Conservation (phyloP, 2,888 invertebrate species). For the Spisula solida region DNA sequence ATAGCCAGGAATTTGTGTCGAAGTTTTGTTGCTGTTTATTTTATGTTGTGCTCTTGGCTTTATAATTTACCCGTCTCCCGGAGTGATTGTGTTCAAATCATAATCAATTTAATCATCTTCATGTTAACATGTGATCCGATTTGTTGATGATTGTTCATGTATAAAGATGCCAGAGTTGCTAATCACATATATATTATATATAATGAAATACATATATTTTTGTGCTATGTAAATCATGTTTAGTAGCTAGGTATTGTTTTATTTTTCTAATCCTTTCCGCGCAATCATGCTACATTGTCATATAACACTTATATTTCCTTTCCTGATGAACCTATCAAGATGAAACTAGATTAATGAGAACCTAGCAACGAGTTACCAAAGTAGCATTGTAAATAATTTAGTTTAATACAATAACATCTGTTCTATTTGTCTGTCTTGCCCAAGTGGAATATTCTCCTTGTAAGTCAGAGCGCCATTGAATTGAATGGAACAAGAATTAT, state of each 20-base stretch:
- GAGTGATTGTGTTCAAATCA: slow-evolving; percentile 56
- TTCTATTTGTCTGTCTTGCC: too few species aligned
- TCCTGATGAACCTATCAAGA: not conserved
- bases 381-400: not conserved
- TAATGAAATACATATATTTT: slow-evolving; percentile 32
- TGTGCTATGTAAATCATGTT: slow-evolving; percentile 34
- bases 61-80: slow-evolving; percentile 27
- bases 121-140: slow-evolving; percentile 13
- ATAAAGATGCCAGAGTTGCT: slow-evolving; percentile 23
- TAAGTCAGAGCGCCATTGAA: not conserved
- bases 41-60: slow-evolving; percentile 31
- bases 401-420: not conserved
- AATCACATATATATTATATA: slow-evolving; percentile 22
- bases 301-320: not conserved
- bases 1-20: slow-evolving; percentile 35
- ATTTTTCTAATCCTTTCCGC: slow-evolving; percentile 22
- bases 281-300: slow-evolving; percentile 30
- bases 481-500: not conserved
- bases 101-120: slow-evolving; percentile 18
- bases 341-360: not conserved
- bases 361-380: not conserved
- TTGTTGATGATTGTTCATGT: slow-evolving; percentile 15
- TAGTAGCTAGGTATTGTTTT: slow-evolving; percentile 44
- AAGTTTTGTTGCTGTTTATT: slow-evolving; percentile 23
- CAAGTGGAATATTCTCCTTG: not conserved